phyloP scores from a whole-genome alignment of 2,113 vertebrate genomes.

The Todiramphus saurophagus region DNA sequence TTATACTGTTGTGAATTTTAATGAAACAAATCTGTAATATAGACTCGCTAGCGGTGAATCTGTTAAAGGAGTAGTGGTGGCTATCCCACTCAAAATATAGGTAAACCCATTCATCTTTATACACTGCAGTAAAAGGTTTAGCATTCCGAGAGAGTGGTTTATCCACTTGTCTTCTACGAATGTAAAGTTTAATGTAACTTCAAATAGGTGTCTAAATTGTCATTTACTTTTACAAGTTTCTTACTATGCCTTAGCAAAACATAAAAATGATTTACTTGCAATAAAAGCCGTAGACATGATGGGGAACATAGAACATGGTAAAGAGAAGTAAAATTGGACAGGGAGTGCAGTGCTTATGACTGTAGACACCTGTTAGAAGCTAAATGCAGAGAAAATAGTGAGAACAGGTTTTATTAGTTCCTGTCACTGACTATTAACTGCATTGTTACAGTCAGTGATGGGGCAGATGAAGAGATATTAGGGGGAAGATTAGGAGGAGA shows the following conservation, averaged over 20 bases:
- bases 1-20: conserved; percentile 67
- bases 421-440: background rate
- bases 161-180: background rate
- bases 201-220: conserved; percentile 47
- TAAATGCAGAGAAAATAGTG: background rate
- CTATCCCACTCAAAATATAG: conserved; percentile 40
- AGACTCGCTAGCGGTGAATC: background rate
- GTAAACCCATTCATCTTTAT: conserved; percentile 51
- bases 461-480: background rate
- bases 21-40: conserved; percentile 44
- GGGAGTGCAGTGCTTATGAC: background rate
- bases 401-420: background rate
- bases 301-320: background rate
- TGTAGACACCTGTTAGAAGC: background rate
- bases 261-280: conserved; percentile 27
- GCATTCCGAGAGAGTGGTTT: background rate
- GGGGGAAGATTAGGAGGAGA: background rate
- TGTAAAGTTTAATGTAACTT: conserved; percentile 52
- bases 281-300: background rate
- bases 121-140: conserved; percentile 39
- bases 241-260: conserved; percentile 48
- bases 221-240: conserved; percentile 55
- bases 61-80: conserved; percentile 40
- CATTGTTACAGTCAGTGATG: background rate
- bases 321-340: background rate